Conservation (phyloP, 2,797 vertebrate species). For the Pseudotriccus pelzelni region DNA sequence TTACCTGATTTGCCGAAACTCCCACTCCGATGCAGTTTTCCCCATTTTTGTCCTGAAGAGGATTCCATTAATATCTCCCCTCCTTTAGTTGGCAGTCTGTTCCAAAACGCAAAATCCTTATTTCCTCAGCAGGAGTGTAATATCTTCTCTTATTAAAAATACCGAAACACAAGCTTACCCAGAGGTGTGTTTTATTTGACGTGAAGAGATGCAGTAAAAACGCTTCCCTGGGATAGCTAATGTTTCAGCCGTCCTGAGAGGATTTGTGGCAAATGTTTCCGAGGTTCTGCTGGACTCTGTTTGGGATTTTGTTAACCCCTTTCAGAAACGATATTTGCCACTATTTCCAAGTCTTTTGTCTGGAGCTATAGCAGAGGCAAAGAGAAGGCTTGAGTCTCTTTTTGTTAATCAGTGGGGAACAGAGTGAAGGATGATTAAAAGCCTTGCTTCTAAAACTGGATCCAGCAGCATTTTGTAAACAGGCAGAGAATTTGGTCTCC, state of each 20-base stretch:
- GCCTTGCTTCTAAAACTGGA: background rate
- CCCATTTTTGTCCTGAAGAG: background rate
- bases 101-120: background rate
- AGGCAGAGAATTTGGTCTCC: background rate
- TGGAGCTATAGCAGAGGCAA: background rate
- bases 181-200: constrained; percentile 58
- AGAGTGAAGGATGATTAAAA: background rate
- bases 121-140: constrained; percentile 40
- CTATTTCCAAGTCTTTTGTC: constrained; percentile 22
- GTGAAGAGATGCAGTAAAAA: constrained; percentile 3
- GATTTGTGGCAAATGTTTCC: background rate
- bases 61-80: background rate
- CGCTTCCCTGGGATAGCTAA: constrained; percentile 15
- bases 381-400: background rate
- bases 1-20: background rate
- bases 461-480: background rate
- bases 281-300: background rate
- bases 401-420: background rate
- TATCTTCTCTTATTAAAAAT: constrained; percentile 44
- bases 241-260: background rate
- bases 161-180: constrained; percentile 31
- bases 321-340: background rate
- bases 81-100: background rate
- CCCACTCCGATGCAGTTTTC: background rate
- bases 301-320: constrained; percentile 44